These are phyloP conservation scores for Collichthys lucidus DNA, from an alignment of 2,113 vertebrate species.

Conservation along the genomic window DNA sequence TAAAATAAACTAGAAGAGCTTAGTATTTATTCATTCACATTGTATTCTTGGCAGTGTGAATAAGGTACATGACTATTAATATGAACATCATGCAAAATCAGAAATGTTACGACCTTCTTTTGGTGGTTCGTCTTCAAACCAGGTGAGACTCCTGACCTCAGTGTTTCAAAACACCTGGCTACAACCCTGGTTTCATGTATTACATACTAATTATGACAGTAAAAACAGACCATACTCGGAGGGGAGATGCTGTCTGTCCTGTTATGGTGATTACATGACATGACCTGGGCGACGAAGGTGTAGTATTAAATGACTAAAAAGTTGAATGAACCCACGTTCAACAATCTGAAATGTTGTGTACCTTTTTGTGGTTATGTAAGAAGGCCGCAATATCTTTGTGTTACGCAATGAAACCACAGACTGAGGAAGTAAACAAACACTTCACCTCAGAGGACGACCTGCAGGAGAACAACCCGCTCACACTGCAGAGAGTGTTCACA, in stretches of 20 bases:
- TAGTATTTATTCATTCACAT: neutral
- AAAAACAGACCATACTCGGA: conserved; percentile 8
- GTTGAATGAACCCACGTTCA: conserved; percentile 14
- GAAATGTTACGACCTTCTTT: neutral
- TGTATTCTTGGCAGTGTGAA: neutral
- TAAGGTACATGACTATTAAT: neutral
- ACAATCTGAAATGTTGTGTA: neutral
- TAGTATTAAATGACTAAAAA: conserved; percentile 23
- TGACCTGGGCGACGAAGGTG: neutral
- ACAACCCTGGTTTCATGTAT: neutral
- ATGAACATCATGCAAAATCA: neutral
- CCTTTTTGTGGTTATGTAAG: conserved; percentile 18
- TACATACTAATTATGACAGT: conserved; percentile 15
- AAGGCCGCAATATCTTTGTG: neutral
- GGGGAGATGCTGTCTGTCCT: neutral
- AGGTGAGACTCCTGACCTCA: neutral
- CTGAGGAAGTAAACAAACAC: conserved; percentile 24
- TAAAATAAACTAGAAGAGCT: too few species aligned
- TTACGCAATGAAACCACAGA: conserved; percentile 10
- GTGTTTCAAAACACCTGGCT: neutral
- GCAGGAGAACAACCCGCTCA: neutral
- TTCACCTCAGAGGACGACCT: neutral
- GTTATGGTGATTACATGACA: neutral
- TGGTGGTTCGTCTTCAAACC: neutral
- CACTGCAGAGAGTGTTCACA: neutral